Conservation (phyloP, 1,140 invertebrate species). For the Octopus sinensis region DNA sequence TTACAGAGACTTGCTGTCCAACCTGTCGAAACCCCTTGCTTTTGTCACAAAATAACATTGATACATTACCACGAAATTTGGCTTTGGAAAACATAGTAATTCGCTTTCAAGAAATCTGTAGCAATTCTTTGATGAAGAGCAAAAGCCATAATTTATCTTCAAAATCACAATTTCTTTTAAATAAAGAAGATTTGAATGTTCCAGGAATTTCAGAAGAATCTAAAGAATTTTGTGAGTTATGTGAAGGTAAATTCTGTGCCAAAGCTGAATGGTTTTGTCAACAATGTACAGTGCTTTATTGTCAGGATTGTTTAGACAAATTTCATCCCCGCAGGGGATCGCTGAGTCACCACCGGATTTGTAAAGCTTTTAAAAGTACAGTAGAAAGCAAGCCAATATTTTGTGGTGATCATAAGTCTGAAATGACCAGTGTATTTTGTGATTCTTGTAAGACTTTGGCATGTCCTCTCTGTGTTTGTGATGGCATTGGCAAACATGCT, state of each 20-base stretch:
- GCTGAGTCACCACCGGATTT: constrained; percentile 35
- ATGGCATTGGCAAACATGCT: constrained; percentile 47
- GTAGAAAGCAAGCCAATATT: constrained; percentile 27
- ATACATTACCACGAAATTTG: constrained; percentile 74
- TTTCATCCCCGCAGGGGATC: constrained; percentile 44
- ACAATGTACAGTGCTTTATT: constrained; percentile 91
- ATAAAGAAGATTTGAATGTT: constrained; percentile 23
- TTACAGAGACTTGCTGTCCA: constrained; percentile 46
- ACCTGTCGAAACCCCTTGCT: constrained; percentile 40
- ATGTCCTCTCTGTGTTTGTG: constrained; percentile 71
- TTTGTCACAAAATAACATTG: constrained; percentile 33
- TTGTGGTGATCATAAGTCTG: constrained; percentile 74
- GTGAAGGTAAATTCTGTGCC: constrained; percentile 71
- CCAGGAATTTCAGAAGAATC: constrained; percentile 32
- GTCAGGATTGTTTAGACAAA: constrained; percentile 79
- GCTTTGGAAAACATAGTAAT: constrained; percentile 93
- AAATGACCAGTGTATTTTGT: constrained; percentile 80
- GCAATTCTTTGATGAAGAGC: constrained; percentile 35
- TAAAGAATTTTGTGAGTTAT: constrained; percentile 76
- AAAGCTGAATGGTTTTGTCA: constrained; percentile 86
- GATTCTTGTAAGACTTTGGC: constrained; percentile 82
- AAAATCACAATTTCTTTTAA: constrained; percentile 14
- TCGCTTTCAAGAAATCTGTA: constrained; percentile 65
- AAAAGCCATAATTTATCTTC: constrained; percentile 32
- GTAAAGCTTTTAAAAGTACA: constrained; percentile 26